Base-by-base conservation (phyloP, 2,888 invertebrate genomes). In the Drosophila subquinaria region DNA sequence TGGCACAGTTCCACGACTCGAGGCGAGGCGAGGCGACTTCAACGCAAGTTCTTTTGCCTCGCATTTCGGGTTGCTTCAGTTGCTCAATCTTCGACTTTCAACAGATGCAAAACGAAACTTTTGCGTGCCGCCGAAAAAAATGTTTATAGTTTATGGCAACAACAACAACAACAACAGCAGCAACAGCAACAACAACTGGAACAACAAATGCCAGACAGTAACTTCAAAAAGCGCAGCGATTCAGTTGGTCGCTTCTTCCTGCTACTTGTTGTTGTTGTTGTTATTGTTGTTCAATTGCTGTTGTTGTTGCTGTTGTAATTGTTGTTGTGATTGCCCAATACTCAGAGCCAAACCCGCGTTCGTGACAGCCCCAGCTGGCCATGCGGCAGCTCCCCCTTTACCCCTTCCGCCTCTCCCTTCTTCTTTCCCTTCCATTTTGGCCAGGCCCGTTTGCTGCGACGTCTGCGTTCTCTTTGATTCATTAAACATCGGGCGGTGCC, bases 191-290 rank as follows among this genome's bases (percentile, higher is more conserved):
- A 73, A 45, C 64, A 65, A 63, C 57, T 23, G 23, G 23, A 72
- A 67, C 42, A 75, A 67, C 69, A 71, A 63, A n/a, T 50, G 42
- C 45, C 50, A 33, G 53, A 38, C 65, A 57, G 69, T 60, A 77
- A 84, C 88, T 82, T 88, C 71, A 80, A 86, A 82, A 83, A 82
- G 79, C 79, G 72, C 73, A 69, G 67, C 86, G 88, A 86, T 79
- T 76, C 86, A 88, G 89, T 84, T 79, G 82, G 82, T 67, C 82
- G 88, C 75, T 79, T 89, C 89, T 89, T 89, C 89, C 85, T 87
- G 82, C 82, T 73, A 69, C 70, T 62, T 61, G 36, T 59, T 66
- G 43, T 59, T 66, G 43, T 59, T 66, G 43, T 76, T 74, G 74
- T 62, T 76, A 55, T 74, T 76, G 59, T 65, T 59, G 52, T 65